Base-by-base conservation (phyloP, 2,888 invertebrate genomes). In the Allolobophora icterica region DNA sequence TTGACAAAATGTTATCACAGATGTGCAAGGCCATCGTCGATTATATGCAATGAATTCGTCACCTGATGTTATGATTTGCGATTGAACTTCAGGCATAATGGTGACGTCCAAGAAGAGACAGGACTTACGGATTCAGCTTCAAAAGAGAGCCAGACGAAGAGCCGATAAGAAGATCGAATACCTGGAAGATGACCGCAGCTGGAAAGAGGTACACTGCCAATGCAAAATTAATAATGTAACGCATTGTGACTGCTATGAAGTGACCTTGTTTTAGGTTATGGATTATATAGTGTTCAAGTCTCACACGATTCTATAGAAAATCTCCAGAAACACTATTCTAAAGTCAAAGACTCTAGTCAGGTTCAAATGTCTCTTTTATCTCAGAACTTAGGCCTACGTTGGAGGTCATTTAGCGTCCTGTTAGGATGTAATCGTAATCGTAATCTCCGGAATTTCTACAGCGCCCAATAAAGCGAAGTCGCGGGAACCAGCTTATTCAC, bases 31-130 rank as follows among this genome's bases (percentile, higher is more conserved):
- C n/a, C 30, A 71, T n/a, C 5, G 30, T n/a, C 6, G 8, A 71
- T n/a, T 21, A 52, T 52, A 52, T 52, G 19, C 52, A 21, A 4
- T 52, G 2, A 52, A 52, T 52, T 52, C 52, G 19, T 52, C 52
- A 71, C n/a, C 11, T n/a, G 17, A 30, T 8, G 71, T 1, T 8
- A 52, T 71, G 71, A n/a, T 71, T n/a, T 71, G n/a, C n/a, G n/a
- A 8, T 71, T 52, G 30, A 71, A 6, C 33, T 19, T n/a, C 84
- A 92, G 92, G 92, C 19, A 92, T 92, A 24, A 92, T 92, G 92
- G 92, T 92, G 90, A 92, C 92, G 42, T 83, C 92, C 33, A 92
- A 92, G 91, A 92, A 92, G 89, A 33, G 92, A 24, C 92, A 92
- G 58, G 92, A 92, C 34, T 90, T 92, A 52, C 90, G 91, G 35